A percentile compares a stretch with the other conserved stretches of the same genome.
Evolutionary conservation across 2,888 invertebrate genomes (phyloP).

Genomic region (Muscina levida): DNA sequence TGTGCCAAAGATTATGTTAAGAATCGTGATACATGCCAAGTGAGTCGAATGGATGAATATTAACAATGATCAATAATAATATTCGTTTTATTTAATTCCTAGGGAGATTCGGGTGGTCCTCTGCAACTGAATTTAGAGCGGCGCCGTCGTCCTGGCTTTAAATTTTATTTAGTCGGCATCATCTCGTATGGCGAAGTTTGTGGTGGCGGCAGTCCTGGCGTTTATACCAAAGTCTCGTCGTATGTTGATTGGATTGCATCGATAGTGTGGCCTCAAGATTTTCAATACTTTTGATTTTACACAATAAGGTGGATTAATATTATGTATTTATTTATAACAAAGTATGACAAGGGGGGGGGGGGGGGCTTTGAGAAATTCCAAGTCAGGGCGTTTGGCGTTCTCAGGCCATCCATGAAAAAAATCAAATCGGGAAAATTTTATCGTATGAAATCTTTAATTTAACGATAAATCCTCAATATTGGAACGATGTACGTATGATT

Average conservation of each 20-base stretch:
- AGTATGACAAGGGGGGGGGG: too few species aligned
- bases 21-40: conserved; percentile 75
- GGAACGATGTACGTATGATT: too few species aligned
- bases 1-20: conserved; percentile 73
- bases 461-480: too few species aligned
- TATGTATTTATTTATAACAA: too few species aligned
- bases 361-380: too few species aligned
- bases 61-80: too few species aligned
- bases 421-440: too few species aligned
- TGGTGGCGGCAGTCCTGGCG: conserved; percentile 71
- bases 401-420: too few species aligned
- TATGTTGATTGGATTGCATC: conserved; percentile 76
- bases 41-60: conserved; percentile 37
- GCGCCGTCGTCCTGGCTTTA: conserved; percentile 62
- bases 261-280: conserved; percentile 73
- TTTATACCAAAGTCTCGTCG: conserved; percentile 74
- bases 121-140: conserved; percentile 72
- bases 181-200: conserved; percentile 76
- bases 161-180: conserved; percentile 74
- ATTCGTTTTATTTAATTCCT: conserved; percentile 2
- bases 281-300: conserved; percentile 43
- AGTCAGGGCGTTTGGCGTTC: too few species aligned
- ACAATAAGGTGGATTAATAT: too few species aligned
- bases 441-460: too few species aligned
- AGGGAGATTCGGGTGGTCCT: conserved; percentile 76